These are phyloP conservation scores for Nephrocerus scutellatus DNA, from an alignment of 2,888 invertebrate genomes.

Conservation along the genomic window DNA sequence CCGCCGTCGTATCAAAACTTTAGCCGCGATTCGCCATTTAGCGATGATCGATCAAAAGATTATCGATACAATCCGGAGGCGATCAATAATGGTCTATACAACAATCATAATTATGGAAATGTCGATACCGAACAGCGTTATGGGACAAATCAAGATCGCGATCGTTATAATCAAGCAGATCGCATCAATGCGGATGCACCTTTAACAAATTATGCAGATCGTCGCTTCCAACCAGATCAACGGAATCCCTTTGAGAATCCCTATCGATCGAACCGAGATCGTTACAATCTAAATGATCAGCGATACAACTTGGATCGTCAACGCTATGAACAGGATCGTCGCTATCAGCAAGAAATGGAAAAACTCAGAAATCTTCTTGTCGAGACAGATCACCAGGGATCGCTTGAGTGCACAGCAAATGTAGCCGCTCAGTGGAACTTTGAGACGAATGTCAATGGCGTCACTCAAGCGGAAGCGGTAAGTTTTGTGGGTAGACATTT, in stretches of 20 bases:
- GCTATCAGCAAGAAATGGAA: constrained; percentile 41
- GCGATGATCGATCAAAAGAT: constrained; percentile 23
- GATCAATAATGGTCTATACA: constrained; percentile 14
- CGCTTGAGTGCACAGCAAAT: constrained; percentile 75
- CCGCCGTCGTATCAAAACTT: constrained; percentile 29
- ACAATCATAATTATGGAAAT: constrained; percentile 18
- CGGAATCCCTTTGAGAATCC: constrained; percentile 35
- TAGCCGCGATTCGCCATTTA: constrained; percentile 37
- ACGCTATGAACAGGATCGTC: constrained; percentile 47
- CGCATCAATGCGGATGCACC: constrained; percentile 7
- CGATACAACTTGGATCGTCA: constrained; percentile 47
- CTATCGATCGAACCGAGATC: constrained; percentile 34
- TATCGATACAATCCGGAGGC: constrained; percentile 14
- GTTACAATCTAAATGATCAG: constrained; percentile 37
- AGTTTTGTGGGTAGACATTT: constrained; percentile 46
- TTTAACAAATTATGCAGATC: constrained; percentile 1
- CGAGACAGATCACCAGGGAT: constrained; percentile 67
- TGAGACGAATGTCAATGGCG: constrained; percentile 79
- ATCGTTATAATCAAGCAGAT: constrained; percentile 2
- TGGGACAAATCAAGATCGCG: background rate
- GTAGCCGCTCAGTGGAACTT: constrained; percentile 87
- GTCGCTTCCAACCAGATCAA: constrained; percentile 8
- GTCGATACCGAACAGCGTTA: background rate
- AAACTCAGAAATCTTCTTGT: constrained; percentile 52
- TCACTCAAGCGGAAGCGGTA: constrained; percentile 75